Evolutionary conservation across 2,113 vertebrate species (phyloP), one percentile per base, ranked within the genome.

Genomic region (Arothron firmamentum): DNA sequence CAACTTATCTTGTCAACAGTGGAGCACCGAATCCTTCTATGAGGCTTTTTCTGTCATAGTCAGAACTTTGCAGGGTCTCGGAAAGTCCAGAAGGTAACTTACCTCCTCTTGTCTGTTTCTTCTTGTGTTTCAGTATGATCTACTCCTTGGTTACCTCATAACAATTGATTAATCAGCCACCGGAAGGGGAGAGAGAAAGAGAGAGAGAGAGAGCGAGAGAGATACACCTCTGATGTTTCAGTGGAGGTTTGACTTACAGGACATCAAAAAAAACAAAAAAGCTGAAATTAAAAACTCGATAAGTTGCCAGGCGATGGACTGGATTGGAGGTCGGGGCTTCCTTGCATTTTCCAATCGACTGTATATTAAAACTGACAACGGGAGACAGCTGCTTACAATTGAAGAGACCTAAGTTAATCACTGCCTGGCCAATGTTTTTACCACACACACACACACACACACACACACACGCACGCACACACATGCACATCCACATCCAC

Each of bases 71-170:
- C n/a, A 17, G 20, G 41, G 3, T 42, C 23, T 5, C 8, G 28
- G 28, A 31, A 28, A 28, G 25, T 28, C 6, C 5, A 28, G 25
- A 28, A 53, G 55, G 64, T 18, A 9, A 54, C 57, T 77, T n/a
- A 66, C 38, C 58, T 58, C 14, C 15, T 38, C 1, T 65, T 51
- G 55, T 42, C 31, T 76, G 28, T 65, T 16, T 74, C 31, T 66
- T 84, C 46, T 86, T 87, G 51, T 89, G 60, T 89, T 89, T 56
- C 85, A 92, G 90, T 89, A 88, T 90, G 91, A 85, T 90, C 87
- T 90, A 90, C 90, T 88, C 88, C 80, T 84, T 91, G 88, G 89
- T 91, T 84, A 90, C 88, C 82, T 90, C 90, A 77, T 91, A 92
- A 90, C 86, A 72, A 70, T 69, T 58, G 72, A 85, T 67, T 54